Conservation (phyloP, 2,888 invertebrate species). For the Reticulitermes lucifugus region DNA sequence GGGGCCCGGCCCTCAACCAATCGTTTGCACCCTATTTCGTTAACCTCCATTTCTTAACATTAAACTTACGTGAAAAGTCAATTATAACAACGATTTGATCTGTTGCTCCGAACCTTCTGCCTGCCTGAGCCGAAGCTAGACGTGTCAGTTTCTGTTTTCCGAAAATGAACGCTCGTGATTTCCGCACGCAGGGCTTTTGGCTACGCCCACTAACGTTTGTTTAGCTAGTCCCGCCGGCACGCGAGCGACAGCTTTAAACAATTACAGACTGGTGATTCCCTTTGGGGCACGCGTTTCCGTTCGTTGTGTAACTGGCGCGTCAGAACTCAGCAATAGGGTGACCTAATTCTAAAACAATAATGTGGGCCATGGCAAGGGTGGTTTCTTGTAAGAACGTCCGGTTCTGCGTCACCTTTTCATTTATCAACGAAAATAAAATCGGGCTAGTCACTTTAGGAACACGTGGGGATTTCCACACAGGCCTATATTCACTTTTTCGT, state of each 20-base stretch:
- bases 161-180: too few species aligned
- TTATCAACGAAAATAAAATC: constrained; percentile 10
- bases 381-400: constrained; percentile 3
- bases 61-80: too few species aligned
- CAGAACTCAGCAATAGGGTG: background rate
- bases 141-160: too few species aligned
- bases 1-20: too few species aligned
- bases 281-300: background rate
- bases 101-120: too few species aligned
- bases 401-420: background rate
- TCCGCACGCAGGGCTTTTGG: background rate
- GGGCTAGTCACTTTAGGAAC: background rate
- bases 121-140: too few species aligned
- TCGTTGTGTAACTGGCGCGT: background rate
- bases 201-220: background rate
- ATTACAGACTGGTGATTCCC: constrained; percentile 5
- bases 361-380: background rate
- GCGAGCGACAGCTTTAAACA: constrained; percentile 9
- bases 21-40: too few species aligned
- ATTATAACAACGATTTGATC: too few species aligned
- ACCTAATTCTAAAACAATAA: background rate
- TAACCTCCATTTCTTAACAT: too few species aligned
- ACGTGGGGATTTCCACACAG: too few species aligned
- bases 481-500: too few species aligned
- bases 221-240: background rate